These are phyloP conservation scores for Myotis pilosus DNA, from an alignment of 2,797 vertebrate species.

Conservation along the genomic window DNA sequence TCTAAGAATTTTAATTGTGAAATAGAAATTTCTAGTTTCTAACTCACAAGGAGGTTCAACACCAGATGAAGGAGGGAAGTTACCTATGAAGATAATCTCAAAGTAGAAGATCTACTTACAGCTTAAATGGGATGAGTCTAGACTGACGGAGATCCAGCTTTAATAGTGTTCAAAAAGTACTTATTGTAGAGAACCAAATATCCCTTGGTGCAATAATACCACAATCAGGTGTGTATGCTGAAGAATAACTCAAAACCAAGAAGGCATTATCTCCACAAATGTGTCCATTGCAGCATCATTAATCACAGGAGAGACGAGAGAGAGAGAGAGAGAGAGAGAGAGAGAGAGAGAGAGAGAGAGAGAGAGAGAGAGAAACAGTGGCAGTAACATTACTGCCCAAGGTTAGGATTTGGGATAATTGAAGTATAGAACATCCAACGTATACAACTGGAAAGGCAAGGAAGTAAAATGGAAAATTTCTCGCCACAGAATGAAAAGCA, in stretches of 20 bases:
- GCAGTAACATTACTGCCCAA: neutral
- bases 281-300: neutral
- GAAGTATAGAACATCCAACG: neutral
- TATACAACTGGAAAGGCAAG: neutral
- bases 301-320: neutral
- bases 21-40: conserved; percentile 11
- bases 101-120: neutral
- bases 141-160: neutral
- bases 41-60: neutral
- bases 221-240: neutral
- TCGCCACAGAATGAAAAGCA: neutral
- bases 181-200: neutral
- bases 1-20: neutral
- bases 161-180: neutral
- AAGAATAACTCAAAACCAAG: neutral
- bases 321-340: too few relatives aligned
- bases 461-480: neutral
- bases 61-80: neutral
- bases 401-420: neutral
- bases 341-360: too few relatives aligned
- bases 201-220: neutral
- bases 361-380: neutral
- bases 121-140: neutral
- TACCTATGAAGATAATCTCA: neutral
- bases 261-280: neutral